A percentile compares a stretch with the other conserved stretches of the same genome.
These are phyloP conservation scores for Zenarchopterus dispar DNA, from an alignment of 2,797 vertebrate species.

Conservation along the genomic window DNA sequence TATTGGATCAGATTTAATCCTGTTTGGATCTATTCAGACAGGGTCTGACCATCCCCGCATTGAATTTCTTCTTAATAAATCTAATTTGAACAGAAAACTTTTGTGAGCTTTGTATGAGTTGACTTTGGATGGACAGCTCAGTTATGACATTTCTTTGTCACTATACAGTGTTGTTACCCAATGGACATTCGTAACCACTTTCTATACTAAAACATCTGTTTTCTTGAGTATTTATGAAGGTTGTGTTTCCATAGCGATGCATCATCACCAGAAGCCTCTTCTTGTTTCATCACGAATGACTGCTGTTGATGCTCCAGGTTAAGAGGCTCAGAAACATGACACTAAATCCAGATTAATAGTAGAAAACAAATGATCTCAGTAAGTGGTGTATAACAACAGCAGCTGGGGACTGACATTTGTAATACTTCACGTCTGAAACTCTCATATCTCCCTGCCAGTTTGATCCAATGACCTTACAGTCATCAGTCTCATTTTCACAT, in stretches of 20 bases:
- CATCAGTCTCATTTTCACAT: slow-evolving; percentile 22
- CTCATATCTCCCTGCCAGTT: slow-evolving; percentile 2
- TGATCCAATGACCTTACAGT: slow-evolving; percentile 29
- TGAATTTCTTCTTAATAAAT: neutral
- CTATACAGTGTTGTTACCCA: neutral
- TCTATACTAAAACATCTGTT: too few relatives aligned
- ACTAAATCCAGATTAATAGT: too few relatives aligned
- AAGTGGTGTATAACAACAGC: neutral
- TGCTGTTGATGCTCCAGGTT: neutral
- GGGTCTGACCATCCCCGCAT: neutral
- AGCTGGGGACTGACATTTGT: neutral
- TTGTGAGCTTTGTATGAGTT: neutral
- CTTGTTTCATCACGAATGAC: neutral
- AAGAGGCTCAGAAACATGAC: too few relatives aligned
- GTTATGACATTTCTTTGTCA: neutral
- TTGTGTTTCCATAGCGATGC: neutral
- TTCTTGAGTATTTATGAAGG: too few relatives aligned
- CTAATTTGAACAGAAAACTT: neutral
- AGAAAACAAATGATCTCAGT: too few relatives aligned
- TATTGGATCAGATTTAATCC: neutral
- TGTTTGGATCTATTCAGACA: neutral
- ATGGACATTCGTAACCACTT: neutral
- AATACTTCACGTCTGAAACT: slow-evolving; percentile 6
- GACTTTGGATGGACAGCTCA: too few relatives aligned
- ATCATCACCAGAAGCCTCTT: neutral